Evolutionary conservation across 2,113 vertebrate species (phyloP).

Genomic region (Sylvia atricapilla): DNA sequence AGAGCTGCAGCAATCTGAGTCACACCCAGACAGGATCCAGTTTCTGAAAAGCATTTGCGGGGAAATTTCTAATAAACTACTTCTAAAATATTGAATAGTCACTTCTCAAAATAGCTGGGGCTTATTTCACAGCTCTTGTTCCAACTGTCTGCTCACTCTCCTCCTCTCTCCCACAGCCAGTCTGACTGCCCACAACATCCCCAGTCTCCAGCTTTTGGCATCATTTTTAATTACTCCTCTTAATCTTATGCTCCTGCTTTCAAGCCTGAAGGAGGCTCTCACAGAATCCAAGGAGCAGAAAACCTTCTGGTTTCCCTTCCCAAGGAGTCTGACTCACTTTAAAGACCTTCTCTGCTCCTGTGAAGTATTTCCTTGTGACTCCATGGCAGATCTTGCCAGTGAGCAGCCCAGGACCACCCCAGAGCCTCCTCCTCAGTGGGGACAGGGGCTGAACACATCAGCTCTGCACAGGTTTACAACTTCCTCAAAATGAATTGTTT

Average conservation of each 20-base stretch:
- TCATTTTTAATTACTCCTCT: conserved; percentile 5
- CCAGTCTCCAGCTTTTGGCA: not conserved
- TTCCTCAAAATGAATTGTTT: not conserved
- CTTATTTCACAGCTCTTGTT: not conserved
- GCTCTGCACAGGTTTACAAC: not conserved
- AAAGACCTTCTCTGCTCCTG: not conserved
- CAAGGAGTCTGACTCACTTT: not conserved
- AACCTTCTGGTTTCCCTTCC: not conserved
- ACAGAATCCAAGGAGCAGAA: not conserved
- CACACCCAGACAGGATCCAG: not conserved
- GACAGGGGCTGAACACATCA: not conserved
- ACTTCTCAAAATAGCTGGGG: not conserved
- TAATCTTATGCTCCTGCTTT: not conserved
- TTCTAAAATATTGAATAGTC: not conserved
- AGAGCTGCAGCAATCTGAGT: not conserved
- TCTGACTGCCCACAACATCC: conserved; percentile 12
- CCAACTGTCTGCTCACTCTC: not conserved
- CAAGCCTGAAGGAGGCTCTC: not conserved
- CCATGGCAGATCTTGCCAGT: not conserved
- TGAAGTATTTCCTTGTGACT: not conserved
- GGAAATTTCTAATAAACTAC: not conserved
- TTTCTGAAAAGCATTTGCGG: not conserved
- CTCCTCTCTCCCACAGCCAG: not conserved
- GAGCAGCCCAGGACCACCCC: not conserved
- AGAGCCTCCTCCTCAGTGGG: not conserved